These are phyloP conservation scores for Elgaria multicarinata DNA, from an alignment of 2,113 vertebrate species.

Conservation along the genomic window DNA sequence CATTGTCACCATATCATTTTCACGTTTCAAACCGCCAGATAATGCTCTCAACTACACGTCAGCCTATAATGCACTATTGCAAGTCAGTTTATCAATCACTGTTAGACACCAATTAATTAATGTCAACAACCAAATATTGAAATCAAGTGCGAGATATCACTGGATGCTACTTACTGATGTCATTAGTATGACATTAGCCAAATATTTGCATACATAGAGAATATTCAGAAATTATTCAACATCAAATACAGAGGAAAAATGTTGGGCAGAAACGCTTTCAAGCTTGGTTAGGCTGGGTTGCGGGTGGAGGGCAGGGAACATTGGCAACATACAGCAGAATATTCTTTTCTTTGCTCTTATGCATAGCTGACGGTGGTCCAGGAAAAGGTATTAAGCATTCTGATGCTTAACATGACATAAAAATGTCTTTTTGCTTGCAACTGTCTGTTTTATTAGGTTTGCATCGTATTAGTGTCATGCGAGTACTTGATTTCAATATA, in stretches of 20 bases:
- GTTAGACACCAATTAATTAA: neutral
- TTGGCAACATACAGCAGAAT: neutral
- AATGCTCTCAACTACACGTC: no score
- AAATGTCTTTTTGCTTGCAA: constrained; percentile 62
- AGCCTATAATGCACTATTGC: no score
- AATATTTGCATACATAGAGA: neutral
- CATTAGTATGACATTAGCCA: neutral
- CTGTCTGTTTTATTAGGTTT: constrained; percentile 71
- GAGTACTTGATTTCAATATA: constrained; percentile 72
- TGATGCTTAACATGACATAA: constrained; percentile 64
- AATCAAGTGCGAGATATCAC: neutral
- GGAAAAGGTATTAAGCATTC: constrained; percentile 33
- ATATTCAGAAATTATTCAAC: neutral
- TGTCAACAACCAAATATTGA: neutral
- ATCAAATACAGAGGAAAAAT: neutral
- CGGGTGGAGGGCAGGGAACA: neutral
- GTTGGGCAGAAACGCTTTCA: neutral
- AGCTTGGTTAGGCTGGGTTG: neutral
- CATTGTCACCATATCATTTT: no score
- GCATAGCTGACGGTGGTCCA: constrained; percentile 13
- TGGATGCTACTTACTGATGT: neutral
- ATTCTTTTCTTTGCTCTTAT: accelerated
- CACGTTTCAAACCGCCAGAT: no score
- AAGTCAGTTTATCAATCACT: neutral
- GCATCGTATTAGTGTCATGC: constrained; percentile 67